A percentile compares a stretch with the other conserved stretches of the same genome.
Evolutionary conservation across 2,797 vertebrate genomes (phyloP).

Genomic region (Gymnoscopelus microlampas): DNA sequence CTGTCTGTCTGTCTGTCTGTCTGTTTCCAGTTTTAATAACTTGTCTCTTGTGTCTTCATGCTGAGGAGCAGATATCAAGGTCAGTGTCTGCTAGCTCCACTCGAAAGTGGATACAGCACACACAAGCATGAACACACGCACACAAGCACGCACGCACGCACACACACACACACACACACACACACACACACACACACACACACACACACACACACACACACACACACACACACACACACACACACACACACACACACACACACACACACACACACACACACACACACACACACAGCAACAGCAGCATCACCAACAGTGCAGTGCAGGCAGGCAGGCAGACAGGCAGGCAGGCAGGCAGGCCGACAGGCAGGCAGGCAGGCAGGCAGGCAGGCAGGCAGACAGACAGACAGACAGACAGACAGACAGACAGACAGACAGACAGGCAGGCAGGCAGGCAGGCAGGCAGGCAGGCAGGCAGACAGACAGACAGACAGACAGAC

Average conservation of each 20-base stretch:
- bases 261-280: background rate
- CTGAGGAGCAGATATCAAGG: constrained; percentile 72
- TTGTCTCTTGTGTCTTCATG: constrained; percentile 67
- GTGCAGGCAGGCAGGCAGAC: no score
- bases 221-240: background rate
- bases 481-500: no score
- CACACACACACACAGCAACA: background rate
- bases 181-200: constrained; percentile 4
- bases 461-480: no score
- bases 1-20: constrained; percentile 43
- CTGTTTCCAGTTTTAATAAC: constrained; percentile 58
- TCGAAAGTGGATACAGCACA: constrained; percentile 58
- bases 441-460: no score
- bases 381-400: no score
- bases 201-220: background rate
- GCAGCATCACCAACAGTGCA: no score
- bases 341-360: no score
- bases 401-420: no score
- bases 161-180: constrained; percentile 24
- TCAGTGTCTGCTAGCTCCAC: constrained; percentile 50
- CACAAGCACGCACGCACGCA: background rate
- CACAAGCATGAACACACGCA: constrained; percentile 13
- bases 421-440: no score
- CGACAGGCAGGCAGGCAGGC: no score
- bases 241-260: constrained; percentile 4